Evolutionary conservation across 1,140 invertebrate species (phyloP).

Genomic region (Chymomyza costata): DNA sequence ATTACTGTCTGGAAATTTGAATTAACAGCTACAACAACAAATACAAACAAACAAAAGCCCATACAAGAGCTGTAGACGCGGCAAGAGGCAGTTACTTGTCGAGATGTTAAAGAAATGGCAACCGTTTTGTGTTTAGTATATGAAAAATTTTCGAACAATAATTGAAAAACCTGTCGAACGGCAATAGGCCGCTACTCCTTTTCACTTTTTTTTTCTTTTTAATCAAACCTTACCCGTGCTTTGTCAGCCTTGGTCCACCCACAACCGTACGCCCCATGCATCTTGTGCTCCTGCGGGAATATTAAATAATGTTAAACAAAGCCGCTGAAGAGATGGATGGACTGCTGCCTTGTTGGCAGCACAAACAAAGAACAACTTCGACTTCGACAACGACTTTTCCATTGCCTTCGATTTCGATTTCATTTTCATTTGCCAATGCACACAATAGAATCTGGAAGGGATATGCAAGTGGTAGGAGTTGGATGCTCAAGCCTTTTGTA

Average conservation of each 20-base stretch:
- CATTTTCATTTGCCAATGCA: constrained; percentile 23
- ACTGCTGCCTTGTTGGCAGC: constrained; percentile 20
- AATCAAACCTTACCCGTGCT: neutral
- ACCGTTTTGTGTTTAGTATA: constrained; percentile 12
- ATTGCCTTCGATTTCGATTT: constrained; percentile 41
- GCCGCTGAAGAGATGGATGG: constrained; percentile 38
- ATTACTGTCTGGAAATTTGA: constrained; percentile 74
- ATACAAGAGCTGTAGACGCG: constrained; percentile 16
- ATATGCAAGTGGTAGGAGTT: no score
- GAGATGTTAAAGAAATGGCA: constrained; percentile 28
- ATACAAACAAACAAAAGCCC: constrained; percentile 34
- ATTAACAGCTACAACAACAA: constrained; percentile 49
- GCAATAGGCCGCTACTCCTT: constrained; percentile 39
- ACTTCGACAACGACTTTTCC: no score
- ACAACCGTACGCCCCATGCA: no score
- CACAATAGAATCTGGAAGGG: constrained; percentile 47
- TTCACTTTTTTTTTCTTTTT: constrained; percentile 14
- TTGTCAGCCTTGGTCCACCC: constrained; percentile 7
- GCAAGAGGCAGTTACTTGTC: no score
- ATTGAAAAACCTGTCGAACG: constrained; percentile 71
- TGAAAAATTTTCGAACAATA: constrained; percentile 45
- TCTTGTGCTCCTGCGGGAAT: constrained; percentile 63
- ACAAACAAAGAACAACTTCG: constrained; percentile 32
- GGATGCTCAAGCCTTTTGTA: constrained; percentile 62
- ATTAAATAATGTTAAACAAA: constrained; percentile 66